A percentile compares a stretch with the other conserved stretches of the same genome.
These are phyloP conservation scores for Marmota monax DNA, from an alignment of 2,113 vertebrate species.

Conservation along the genomic window DNA sequence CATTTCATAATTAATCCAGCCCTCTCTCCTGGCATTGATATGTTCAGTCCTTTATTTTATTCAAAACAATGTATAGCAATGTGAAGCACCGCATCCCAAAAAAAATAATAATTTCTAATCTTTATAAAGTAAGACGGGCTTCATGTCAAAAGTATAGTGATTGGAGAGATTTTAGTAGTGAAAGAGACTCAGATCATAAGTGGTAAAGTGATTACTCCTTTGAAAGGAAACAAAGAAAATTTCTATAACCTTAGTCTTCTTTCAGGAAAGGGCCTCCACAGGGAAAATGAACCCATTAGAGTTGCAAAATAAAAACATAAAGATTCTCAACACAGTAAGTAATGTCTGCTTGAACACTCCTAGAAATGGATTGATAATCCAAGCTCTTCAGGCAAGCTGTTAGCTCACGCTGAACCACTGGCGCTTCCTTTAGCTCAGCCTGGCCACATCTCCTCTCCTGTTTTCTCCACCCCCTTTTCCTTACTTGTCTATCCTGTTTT, in stretches of 20 bases:
- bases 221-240: background rate
- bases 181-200: slow-evolving; percentile 2
- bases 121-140: background rate
- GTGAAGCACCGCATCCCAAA: background rate
- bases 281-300: slow-evolving; percentile 8
- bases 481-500: too few relatives aligned
- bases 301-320: background rate
- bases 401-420: background rate
- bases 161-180: background rate
- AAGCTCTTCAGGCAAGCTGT: background rate
- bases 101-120: background rate
- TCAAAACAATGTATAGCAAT: background rate
- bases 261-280: background rate
- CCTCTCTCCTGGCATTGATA: background rate
- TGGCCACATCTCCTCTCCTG: background rate
- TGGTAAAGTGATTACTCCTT: slow-evolving; percentile 21
- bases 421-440: too few relatives aligned
- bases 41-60: background rate
- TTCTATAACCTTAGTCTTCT: background rate
- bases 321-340: background rate
- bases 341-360: background rate
- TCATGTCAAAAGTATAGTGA: background rate
- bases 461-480: background rate
- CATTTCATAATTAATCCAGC: background rate
- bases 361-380: background rate